Evolutionary conservation across 2,797 vertebrate genomes (phyloP), one percentile per base, ranked within the genome.

Genomic region (Pseudochirops cupreus): DNA sequence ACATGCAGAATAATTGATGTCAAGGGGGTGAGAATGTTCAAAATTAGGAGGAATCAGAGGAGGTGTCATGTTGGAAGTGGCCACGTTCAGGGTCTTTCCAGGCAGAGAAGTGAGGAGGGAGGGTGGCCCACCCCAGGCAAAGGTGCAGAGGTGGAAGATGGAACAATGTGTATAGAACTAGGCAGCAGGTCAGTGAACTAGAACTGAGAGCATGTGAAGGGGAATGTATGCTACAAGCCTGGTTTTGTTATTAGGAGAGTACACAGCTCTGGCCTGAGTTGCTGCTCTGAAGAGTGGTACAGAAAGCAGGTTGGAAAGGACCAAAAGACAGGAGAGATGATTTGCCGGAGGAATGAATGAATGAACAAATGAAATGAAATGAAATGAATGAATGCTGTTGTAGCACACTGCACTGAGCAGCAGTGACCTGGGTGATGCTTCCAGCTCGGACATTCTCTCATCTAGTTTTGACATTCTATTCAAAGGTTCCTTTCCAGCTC

Each of bases 181-280:
- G 74, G 18, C 39, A 28, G 39, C 39, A 50, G 39, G 9, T 21
- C 39, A 26, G 24, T 87, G 39, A 50, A 50, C 39, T 50, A 26
- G 39, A 82, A 39, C 67, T 39, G 18, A 82, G 74, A 87, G 39
- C 26, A 39, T 87, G 74, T 26, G 39, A 87, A 3, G 74, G 74
- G 21, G 9, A 82, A 82, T 0, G 62, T n/a, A 18, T 21, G 14
- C 6, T 5, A n/a, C 62, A 39, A 82, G 74, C 33, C 28, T 26
- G 94, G 16, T 91, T 95, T 52, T 93, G 21, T 92, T 11, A 91
- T 95, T 46, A 90, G 92, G 67, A 93, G 53, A 95, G 89, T 58
- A 39, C 24, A 57, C 59, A 94, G 11, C 16, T 94, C 31, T 94
- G 87, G 89, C 58, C 90, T 94, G 90, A 14, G 55, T 53, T 91